phyloP scores from a whole-genome alignment of 2,888 invertebrate species.

The Cataglyphis livida region DNA sequence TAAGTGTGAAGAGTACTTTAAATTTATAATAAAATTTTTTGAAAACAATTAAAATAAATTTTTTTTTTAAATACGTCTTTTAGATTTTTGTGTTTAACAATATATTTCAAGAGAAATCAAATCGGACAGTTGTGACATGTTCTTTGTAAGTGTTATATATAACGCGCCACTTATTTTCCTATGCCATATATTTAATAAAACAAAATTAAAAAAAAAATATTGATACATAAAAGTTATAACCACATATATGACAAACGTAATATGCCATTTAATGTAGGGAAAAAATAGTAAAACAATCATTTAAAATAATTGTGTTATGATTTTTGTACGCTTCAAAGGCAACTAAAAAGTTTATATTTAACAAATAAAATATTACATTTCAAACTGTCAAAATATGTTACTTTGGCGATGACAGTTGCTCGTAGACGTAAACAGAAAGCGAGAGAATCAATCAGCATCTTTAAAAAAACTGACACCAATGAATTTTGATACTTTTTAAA shows the following conservation, averaged over 20 bases:
- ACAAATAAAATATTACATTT: slow-evolving; percentile 1
- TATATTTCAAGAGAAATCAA: no score
- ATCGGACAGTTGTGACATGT: no score
- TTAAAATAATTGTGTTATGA: neutral
- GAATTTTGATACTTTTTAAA: neutral
- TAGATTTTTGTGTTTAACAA: no score
- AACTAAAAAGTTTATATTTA: neutral
- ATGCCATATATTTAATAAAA: neutral
- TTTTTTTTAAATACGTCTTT: no score
- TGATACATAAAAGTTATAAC: neutral
- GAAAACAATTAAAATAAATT: no score
- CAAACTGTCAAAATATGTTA: neutral
- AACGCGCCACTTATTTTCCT: neutral
- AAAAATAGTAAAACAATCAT: neutral
- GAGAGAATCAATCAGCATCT: neutral
- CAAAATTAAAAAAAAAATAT: neutral
- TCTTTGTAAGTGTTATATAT: no score
- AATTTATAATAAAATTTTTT: no score
- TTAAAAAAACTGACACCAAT: neutral
- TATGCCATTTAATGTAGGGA: neutral
- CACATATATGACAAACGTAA: neutral
- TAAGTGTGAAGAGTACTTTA: no score
- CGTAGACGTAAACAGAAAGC: neutral
- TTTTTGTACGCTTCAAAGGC: neutral
- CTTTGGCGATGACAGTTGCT: neutral